phyloP scores from a whole-genome alignment of 2,113 vertebrate species.

The Xyliphius kryptos region DNA sequence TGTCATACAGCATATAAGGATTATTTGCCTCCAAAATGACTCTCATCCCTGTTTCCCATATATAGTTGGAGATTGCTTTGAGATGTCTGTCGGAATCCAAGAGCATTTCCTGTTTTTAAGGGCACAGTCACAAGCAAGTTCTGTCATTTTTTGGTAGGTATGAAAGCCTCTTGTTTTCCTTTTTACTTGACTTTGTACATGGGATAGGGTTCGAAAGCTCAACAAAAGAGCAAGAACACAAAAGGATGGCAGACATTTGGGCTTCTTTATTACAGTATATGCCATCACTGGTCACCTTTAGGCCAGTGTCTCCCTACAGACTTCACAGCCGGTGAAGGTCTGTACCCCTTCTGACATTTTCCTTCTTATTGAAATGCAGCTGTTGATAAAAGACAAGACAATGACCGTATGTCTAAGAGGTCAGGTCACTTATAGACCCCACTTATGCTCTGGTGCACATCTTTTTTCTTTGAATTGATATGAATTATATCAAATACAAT shows the following conservation, averaged over 20 bases:
- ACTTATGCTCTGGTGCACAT: not conserved
- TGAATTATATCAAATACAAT: too few species aligned
- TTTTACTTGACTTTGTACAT: constrained; percentile 26
- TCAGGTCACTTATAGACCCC: not conserved
- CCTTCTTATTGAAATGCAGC: constrained; percentile 33
- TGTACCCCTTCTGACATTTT: constrained; percentile 33
- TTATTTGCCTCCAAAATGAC: too few species aligned
- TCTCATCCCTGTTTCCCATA: too few species aligned
- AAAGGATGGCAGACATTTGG: constrained; percentile 9
- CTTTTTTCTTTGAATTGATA: too few species aligned
- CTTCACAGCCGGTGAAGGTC: constrained; percentile 33
- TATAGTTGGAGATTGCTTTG: too few species aligned
- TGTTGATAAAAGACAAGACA: constrained; percentile 1
- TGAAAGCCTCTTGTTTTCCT: constrained; percentile 23
- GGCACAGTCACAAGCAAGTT: constrained; percentile 14
- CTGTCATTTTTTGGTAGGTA: constrained; percentile 24
- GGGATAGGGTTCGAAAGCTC: constrained; percentile 22
- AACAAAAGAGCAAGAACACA: constrained; percentile 31
- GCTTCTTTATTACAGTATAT: constrained; percentile 28
- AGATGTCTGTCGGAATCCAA: too few species aligned
- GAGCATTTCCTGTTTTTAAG: constrained; percentile 5
- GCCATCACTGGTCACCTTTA: constrained; percentile 25
- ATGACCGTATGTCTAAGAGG: not conserved
- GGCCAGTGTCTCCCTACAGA: constrained; percentile 21
- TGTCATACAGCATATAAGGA: too few species aligned